These are phyloP conservation scores for Polyommatus iphigenia DNA, from an alignment of 2,888 invertebrate genomes.

Conservation along the genomic window DNA sequence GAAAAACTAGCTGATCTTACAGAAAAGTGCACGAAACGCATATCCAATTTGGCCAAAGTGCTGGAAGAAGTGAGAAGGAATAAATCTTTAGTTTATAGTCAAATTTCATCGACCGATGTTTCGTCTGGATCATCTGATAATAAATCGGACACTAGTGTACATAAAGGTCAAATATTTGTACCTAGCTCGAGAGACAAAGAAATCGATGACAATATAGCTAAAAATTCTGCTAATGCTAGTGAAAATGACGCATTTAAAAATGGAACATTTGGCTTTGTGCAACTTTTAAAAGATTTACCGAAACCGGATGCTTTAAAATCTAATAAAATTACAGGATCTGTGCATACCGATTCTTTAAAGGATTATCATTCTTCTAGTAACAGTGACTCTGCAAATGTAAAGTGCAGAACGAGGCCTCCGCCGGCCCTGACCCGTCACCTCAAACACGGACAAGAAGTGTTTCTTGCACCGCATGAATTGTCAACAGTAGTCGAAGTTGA, in stretches of 20 bases:
- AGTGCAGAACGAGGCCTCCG: conserved; percentile 62
- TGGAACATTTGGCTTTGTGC: conserved; percentile 49
- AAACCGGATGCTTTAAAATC: conserved; percentile 53
- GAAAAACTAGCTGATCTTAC: conserved; percentile 74
- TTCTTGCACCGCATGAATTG: conserved; percentile 79
- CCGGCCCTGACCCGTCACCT: conserved; percentile 66
- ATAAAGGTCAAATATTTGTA: conserved; percentile 37
- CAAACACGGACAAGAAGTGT: conserved; percentile 57
- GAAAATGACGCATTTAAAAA: conserved; percentile 36
- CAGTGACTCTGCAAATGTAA: conserved; percentile 41
- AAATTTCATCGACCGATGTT: conserved; percentile 62
- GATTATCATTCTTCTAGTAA: conserved; percentile 32
- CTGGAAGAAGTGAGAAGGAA: conserved; percentile 73
- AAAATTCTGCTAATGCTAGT: conserved; percentile 13
- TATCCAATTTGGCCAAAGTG: conserved; percentile 71
- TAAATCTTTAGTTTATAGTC: conserved; percentile 67
- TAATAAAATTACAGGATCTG: conserved; percentile 36
- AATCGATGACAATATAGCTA: conserved; percentile 34
- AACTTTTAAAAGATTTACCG: conserved; percentile 60
- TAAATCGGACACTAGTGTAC: conserved; percentile 50
- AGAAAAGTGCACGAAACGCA: conserved; percentile 71
- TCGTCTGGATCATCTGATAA: conserved; percentile 59
- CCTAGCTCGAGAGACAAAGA: conserved; percentile 31
- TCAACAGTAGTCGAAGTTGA: conserved; percentile 86
- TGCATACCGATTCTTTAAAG: conserved; percentile 39